These are phyloP conservation scores for Bellardia pandia DNA, from an alignment of 2,888 invertebrate species.

Conservation along the genomic window DNA sequence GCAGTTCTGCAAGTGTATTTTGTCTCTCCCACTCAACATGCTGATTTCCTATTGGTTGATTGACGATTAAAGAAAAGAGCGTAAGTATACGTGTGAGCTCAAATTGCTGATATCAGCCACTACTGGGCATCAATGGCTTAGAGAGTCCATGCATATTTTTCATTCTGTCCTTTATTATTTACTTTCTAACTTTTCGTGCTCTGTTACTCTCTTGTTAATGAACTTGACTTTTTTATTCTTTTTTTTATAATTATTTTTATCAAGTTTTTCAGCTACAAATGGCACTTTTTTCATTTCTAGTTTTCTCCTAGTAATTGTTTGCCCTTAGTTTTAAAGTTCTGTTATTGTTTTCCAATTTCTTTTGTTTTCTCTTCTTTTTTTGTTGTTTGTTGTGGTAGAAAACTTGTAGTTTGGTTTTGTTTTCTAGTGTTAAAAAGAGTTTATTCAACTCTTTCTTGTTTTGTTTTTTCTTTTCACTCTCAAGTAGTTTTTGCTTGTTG, in stretches of 20 bases:
- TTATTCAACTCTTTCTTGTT: neutral
- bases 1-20: too few relatives aligned
- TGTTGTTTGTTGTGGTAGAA: neutral
- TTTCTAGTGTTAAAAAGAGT: constrained; percentile 50
- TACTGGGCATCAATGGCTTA: too few relatives aligned
- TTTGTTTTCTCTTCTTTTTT: constrained; percentile 17
- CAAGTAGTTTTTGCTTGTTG: constrained; percentile 23
- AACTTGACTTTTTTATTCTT: constrained; percentile 61
- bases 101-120: too few relatives aligned
- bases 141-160: constrained; percentile 35
- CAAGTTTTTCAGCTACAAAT: constrained; percentile 57
- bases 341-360: constrained; percentile 66
- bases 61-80: too few relatives aligned
- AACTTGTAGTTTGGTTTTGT: constrained; percentile 55
- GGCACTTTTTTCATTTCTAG: constrained; percentile 21
- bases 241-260: constrained; percentile 23
- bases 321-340: constrained; percentile 37
- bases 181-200: constrained; percentile 17
- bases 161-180: neutral
- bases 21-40: too few relatives aligned
- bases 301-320: constrained; percentile 6
- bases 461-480: constrained; percentile 15
- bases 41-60: too few relatives aligned
- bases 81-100: too few relatives aligned
- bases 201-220: constrained; percentile 50